phyloP scores from a whole-genome alignment of 2,113 vertebrate genomes.

The Tachycineta bicolor region DNA sequence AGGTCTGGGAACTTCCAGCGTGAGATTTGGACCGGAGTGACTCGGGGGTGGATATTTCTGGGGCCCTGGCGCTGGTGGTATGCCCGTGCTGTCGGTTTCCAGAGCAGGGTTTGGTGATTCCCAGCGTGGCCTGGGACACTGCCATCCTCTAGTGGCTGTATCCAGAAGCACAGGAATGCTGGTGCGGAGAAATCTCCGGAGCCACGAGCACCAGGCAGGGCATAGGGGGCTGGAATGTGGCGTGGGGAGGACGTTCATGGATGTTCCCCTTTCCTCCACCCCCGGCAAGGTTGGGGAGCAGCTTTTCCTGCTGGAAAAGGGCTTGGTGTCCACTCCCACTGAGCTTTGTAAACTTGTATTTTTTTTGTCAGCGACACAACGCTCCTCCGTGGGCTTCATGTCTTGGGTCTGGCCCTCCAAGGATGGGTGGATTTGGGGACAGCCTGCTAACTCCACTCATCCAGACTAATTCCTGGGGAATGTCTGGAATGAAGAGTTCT shows the following conservation, averaged over 20 bases:
- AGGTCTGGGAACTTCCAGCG: background rate
- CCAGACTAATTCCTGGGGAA: background rate
- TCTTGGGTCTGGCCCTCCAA: background rate
- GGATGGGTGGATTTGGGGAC: background rate
- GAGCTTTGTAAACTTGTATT: background rate
- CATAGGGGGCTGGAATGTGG: fast-evolving
- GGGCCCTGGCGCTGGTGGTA: fast-evolving
- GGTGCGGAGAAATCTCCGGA: fast-evolving
- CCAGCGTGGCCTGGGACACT: background rate
- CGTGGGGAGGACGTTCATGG: background rate
- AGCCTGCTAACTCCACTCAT: background rate
- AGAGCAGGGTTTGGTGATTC: background rate
- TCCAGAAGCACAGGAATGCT: background rate
- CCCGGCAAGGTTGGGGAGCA: fast-evolving
- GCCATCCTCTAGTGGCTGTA: constrained; percentile 57
- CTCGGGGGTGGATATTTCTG: fast-evolving
- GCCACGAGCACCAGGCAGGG: fast-evolving
- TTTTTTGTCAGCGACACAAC: background rate
- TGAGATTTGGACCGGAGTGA: background rate
- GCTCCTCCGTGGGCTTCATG: background rate
- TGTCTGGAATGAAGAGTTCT: background rate
- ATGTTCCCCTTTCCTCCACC: background rate
- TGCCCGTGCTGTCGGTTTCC: fast-evolving
- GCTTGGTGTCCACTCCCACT: background rate
- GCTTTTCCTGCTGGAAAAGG: background rate